Evolutionary conservation across 2,113 vertebrate species (phyloP).

Genomic region (Bubalus kerabau): DNA sequence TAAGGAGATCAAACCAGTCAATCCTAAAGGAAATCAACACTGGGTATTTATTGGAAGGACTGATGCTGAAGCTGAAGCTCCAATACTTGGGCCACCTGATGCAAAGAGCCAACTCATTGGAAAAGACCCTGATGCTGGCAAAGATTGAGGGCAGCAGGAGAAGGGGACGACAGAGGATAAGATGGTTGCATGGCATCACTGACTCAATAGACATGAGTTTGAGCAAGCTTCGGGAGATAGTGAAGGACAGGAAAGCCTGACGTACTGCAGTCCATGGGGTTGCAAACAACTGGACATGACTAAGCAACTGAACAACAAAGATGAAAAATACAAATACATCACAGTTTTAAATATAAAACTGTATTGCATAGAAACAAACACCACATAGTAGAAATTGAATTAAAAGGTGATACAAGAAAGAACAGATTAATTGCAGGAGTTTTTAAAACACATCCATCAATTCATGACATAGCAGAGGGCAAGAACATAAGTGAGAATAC

Average conservation of each 20-base stretch:
- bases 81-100: background rate
- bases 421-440: background rate
- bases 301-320: background rate
- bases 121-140: background rate
- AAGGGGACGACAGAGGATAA: background rate
- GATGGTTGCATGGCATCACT: background rate
- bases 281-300: background rate
- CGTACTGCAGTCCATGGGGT: background rate
- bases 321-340: background rate
- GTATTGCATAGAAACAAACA: background rate
- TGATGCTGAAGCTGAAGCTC: background rate
- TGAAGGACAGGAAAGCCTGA: background rate
- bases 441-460: background rate
- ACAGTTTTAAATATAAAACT: background rate
- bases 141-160: background rate
- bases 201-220: background rate
- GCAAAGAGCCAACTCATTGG: accelerated
- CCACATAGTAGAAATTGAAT: background rate
- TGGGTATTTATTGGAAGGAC: background rate
- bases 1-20: background rate
- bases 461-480: background rate
- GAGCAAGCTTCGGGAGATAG: background rate
- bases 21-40: background rate
- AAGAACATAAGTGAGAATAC: background rate
- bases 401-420: background rate